Evolutionary conservation across 2,113 vertebrate species (phyloP).

Genomic region (Barnardius zonarius): DNA sequence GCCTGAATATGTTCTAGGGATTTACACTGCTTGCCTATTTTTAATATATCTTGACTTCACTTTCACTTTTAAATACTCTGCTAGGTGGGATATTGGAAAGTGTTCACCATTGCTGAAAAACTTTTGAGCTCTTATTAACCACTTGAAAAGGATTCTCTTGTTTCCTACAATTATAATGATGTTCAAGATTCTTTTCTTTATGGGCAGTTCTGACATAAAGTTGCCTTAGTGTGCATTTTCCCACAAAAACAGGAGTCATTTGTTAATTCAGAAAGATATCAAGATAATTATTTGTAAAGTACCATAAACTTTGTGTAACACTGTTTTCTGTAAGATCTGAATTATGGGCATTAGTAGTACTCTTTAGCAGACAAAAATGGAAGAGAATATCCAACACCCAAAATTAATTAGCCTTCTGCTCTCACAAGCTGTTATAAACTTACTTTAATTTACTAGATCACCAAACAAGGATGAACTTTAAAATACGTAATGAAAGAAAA

Average conservation of each 20-base stretch:
- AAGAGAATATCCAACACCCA: background rate
- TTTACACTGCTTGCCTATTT: background rate
- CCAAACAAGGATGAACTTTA: constrained; percentile 37
- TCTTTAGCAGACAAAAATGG: constrained; percentile 1
- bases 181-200: background rate
- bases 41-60: background rate
- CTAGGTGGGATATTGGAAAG: background rate
- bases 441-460: constrained; percentile 15
- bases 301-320: background rate
- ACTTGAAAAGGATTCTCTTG: background rate
- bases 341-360: background rate
- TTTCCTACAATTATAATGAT: background rate
- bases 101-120: background rate
- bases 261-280: background rate
- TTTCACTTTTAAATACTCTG: background rate
- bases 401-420: constrained; percentile 22
- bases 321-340: background rate
- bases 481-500: constrained; percentile 42
- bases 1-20: background rate
- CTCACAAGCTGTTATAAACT: constrained; percentile 5
- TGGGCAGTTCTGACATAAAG: background rate
- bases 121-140: background rate
- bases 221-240: background rate
- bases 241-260: background rate
- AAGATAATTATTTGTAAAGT: background rate